Evolutionary conservation across 1,140 invertebrate species (phyloP), one percentile per base, ranked within the genome.

Genomic region (Hyphantria cunea): DNA sequence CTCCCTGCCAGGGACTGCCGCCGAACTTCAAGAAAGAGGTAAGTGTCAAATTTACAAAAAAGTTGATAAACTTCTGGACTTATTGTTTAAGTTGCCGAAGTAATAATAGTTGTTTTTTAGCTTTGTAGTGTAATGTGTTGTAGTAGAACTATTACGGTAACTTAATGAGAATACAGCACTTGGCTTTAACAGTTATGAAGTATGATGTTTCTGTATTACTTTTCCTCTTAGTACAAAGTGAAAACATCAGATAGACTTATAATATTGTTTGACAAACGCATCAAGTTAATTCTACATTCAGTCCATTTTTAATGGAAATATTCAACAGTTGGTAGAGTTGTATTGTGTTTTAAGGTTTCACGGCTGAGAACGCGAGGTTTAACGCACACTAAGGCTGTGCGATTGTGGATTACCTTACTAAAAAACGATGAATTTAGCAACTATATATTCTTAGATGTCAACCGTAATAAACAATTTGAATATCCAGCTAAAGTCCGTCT

Each of bases 1-100:
- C 15, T 15, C 73, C 54, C 69, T 74, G n/a, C 50, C 66, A 52
- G 68, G 74, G 67, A 69, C 63, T 70, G 54, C 39, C 39, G 82
- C 82, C 32, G 82, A 85, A 8, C 63, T 87, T 15, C 82, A 87
- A 68, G 84, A 87, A 66, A 77, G 81, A 87, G 84, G 84, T 85
- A 60, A 77, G 77, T 60, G 12, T 45, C 13, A 49, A 52, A 8
- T 48, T 58, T n/a, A 25, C 5, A 37, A 56, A 56, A 58, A 58
- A 45, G 47, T 58, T 31, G 42, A 58, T 45, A 44, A 48, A 48
- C 47, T 49, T 58, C 55, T 13, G 32, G 48, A 58, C 44, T 58
- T 58, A 44, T 37, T 25, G 32, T 11, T 58, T 41, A 48, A 49
- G 53, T 44, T 34, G 32, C 44, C 45, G 14, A 37, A 39, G 45